Conservation (phyloP, 2,113 vertebrate species). For the Dipodomys stephensi region DNA sequence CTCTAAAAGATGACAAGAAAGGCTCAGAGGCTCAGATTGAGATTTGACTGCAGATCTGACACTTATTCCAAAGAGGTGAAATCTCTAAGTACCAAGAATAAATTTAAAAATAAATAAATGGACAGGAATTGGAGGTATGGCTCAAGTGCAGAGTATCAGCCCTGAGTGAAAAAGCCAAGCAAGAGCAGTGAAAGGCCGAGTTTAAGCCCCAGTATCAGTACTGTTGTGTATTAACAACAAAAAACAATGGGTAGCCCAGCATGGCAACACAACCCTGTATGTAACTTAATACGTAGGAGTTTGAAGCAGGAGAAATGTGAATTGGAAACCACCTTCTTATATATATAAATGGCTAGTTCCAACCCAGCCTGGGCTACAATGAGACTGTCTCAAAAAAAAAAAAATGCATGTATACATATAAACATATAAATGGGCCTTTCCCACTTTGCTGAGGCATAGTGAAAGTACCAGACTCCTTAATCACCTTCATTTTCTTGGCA, state of each 20-base stretch:
- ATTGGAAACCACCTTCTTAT: no score
- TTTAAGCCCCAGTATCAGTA: no score
- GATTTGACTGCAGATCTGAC: constrained; percentile 3
- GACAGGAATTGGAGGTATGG: not conserved
- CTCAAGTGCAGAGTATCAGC: no score
- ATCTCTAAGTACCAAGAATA: not conserved
- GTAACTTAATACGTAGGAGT: no score
- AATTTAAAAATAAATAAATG: not conserved
- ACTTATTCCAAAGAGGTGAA: not conserved
- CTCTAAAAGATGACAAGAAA: constrained; percentile 2
- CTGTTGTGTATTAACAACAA: no score
- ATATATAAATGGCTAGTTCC: no score
- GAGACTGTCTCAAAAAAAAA: not conserved
- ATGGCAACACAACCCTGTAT: no score
- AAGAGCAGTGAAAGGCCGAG: no score
- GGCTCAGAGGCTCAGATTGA: not conserved
- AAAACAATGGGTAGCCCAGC: no score
- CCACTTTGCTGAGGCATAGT: not conserved
- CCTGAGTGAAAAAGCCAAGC: no score
- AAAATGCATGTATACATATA: not conserved
- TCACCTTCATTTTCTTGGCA: constrained; percentile 96
- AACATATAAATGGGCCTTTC: not conserved
- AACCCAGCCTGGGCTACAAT: no score
- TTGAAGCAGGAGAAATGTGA: no score
- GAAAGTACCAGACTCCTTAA: not conserved